Evolutionary conservation across 2,797 vertebrate genomes (phyloP).

Genomic region (Hipposideros larvatus): DNA sequence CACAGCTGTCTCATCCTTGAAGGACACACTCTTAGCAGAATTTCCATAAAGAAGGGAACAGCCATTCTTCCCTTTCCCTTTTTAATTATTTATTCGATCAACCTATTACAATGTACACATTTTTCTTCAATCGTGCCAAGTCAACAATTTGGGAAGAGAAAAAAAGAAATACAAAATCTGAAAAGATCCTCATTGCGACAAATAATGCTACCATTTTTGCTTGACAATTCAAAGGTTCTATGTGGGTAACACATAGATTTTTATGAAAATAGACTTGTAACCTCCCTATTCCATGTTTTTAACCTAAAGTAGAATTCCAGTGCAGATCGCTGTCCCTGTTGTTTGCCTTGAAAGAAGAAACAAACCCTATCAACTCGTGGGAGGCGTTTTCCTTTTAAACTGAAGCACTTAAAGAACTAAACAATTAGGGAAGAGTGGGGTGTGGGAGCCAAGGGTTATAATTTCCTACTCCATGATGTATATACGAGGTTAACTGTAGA

Average conservation of each 20-base stretch:
- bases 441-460: background rate
- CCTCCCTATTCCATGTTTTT: background rate
- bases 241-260: background rate
- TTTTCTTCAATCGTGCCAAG: background rate
- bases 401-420: background rate
- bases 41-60: background rate
- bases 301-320: background rate
- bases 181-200: background rate
- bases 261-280: background rate
- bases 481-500: background rate
- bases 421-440: background rate
- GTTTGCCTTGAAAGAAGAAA: constrained; percentile 36
- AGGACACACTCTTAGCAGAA: background rate
- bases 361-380: background rate
- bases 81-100: background rate
- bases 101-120: background rate
- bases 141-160: constrained; percentile 44
- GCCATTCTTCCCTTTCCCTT: background rate
- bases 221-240: background rate
- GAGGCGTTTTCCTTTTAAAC: constrained; percentile 7
- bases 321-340: background rate
- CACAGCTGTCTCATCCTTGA: background rate
- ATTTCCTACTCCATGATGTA: background rate
- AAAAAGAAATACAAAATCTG: constrained; percentile 19
- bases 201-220: background rate